phyloP scores from a whole-genome alignment of 64 coral and sea anemone genomes.

The Montipora efflorescens region DNA sequence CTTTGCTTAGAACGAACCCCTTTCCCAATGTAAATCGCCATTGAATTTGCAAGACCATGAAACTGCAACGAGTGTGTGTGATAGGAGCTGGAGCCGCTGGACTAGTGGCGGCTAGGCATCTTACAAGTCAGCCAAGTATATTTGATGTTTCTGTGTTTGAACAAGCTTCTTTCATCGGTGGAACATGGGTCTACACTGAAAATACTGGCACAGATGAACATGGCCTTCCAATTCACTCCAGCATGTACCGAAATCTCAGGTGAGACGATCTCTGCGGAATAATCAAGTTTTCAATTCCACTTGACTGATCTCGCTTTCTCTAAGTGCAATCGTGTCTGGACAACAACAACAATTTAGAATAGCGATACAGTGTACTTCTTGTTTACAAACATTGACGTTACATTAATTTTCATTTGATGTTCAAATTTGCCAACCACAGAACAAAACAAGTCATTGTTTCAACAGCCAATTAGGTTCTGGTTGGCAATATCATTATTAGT shows the following conservation, averaged over 20 bases:
- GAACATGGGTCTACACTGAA: constrained; percentile 81
- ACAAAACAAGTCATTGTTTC: too few species aligned
- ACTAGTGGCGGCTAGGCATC: constrained; percentile 50
- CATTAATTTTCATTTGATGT: too few species aligned
- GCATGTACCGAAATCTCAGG: constrained; percentile 84
- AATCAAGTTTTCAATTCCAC: not conserved
- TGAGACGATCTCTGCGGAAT: not conserved
- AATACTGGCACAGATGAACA: constrained; percentile 38
- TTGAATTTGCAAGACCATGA: not conserved
- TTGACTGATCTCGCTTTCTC: too few species aligned
- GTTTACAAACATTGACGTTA: too few species aligned
- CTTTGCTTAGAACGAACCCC: too few species aligned
- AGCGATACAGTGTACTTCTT: too few species aligned
- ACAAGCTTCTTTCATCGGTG: constrained; percentile 63
- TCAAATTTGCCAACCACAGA: too few species aligned
- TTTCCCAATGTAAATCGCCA: too few species aligned
- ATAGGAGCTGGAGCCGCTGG: constrained; percentile 85
- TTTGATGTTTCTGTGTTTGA: constrained; percentile 70
- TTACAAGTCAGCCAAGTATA: constrained; percentile 41
- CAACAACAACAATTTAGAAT: too few species aligned
- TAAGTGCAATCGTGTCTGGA: too few species aligned
- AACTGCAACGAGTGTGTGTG: constrained; percentile 73
- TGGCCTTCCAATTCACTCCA: constrained; percentile 66
- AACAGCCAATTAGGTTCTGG: too few species aligned
- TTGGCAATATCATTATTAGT: too few species aligned